Conservation (phyloP, 2,888 invertebrate species). For the Apodemia duryi region DNA sequence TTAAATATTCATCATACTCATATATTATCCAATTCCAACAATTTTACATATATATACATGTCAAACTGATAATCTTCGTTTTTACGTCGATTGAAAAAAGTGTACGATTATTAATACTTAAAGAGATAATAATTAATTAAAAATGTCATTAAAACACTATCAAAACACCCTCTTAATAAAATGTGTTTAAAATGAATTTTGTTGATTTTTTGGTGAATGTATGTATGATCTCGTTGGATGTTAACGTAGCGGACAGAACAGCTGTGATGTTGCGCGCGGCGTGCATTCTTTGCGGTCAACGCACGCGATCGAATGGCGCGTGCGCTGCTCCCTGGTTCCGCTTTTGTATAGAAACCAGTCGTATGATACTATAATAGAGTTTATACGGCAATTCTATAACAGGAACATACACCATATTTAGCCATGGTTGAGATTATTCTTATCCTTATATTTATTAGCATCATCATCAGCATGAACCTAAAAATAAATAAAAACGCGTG, state of each 20-base stretch:
- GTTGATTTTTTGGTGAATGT: background rate
- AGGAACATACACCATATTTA: background rate
- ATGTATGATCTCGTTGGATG: conserved; percentile 18
- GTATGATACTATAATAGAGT: background rate
- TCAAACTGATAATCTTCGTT: too few species aligned
- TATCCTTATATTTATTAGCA: background rate
- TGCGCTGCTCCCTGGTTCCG: conserved; percentile 33
- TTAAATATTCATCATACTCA: too few species aligned
- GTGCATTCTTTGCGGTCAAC: conserved; percentile 66
- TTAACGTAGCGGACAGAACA: conserved; percentile 42
- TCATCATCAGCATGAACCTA: background rate
- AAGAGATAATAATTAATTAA: too few species aligned
- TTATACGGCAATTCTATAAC: background rate
- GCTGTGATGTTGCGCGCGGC: conserved; percentile 44
- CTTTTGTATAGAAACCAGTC: conserved; percentile 28
- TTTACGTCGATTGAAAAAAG: too few species aligned
- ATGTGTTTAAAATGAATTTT: background rate
- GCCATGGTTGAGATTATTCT: background rate
- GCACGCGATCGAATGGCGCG: conserved; percentile 40
- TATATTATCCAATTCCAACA: too few species aligned
- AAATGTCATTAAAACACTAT: background rate
- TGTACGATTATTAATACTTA: too few species aligned
- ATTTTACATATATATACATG: too few species aligned
- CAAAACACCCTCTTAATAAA: background rate
- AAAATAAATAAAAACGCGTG: too few species aligned